Base-by-base conservation (phyloP, 2,113 vertebrate species). In the Octodon degus region DNA sequence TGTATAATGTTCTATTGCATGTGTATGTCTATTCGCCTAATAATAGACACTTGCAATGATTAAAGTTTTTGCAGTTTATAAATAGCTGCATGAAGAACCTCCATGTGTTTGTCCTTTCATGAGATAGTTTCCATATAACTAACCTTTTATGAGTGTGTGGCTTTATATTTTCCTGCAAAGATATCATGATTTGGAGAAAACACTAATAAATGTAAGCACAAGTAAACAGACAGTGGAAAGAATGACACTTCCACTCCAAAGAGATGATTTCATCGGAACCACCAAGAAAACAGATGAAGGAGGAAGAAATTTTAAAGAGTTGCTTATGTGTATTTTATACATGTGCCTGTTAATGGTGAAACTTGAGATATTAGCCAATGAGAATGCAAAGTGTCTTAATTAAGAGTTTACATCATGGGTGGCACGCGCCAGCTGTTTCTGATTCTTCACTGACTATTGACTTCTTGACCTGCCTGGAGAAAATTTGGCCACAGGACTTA, bases 151-250 rank as follows among this genome's bases (percentile, higher is more conserved):
- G 8, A 40, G 32, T 84, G 83, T 0, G 0, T 55, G 22, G 47
- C 80, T 80, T 83, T 70, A 84, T 76, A 58, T 32, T 76, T 86
- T 91, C 24, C 58, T 95, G 24, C 37, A 80, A 90, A 63, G 67
- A 30, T 50, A n/a, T 20, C 40, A 50, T 14, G 1, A 65, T 19
- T 37, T 86, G 60, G 70, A 72, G 22, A 62, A 16, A 90, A 86
- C 19, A 9, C n/a, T 30, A 70, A 65, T 65, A 82, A 81, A 93
- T 37, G 3, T 12, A 60, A 92, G 10, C 13, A 67, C 22, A 40
- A 47, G 8, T 63, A 89, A 70, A 68, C 13, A 90, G 82, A 80
- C 90, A 53, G 34, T 12, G 22, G 74, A 22, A 85, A 88, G n/a
- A 25, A 22, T 47, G 58, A 60, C 74, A 13, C 16, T 91, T 94